Percentiles rank a stretch among this genome's conserved stretches.
phyloP scores from a whole-genome alignment of 2,797 vertebrate species.

The Rhodeus uyekii region DNA sequence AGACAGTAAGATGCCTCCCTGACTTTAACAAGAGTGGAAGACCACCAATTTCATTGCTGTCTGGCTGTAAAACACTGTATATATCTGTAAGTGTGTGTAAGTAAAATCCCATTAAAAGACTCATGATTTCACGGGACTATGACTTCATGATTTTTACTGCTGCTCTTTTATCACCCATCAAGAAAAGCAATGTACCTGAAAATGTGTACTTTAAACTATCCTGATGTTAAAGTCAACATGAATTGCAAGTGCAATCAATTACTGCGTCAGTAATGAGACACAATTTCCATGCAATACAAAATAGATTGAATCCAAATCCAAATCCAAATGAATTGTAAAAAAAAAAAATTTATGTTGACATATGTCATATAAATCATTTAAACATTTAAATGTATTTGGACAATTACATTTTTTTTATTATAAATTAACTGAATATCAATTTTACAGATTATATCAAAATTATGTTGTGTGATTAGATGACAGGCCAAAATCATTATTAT shows the following conservation, averaged over 20 bases:
- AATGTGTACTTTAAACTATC: constrained; percentile 72
- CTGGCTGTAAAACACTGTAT: background rate
- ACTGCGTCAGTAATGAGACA: background rate
- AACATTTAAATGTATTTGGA: background rate
- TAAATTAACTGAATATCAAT: background rate
- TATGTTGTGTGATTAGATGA: background rate
- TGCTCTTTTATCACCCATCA: constrained; percentile 48
- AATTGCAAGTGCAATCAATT: background rate
- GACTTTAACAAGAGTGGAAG: constrained; percentile 18
- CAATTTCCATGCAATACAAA: background rate
- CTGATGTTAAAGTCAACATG: constrained; percentile 19
- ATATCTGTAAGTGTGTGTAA: constrained; percentile 1
- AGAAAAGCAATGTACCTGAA: constrained; percentile 71
- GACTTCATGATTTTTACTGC: constrained; percentile 36
- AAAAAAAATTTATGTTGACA: no score
- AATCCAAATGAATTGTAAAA: no score
- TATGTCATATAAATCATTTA: no score
- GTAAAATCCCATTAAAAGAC: constrained; percentile 1
- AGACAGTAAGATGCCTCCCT: constrained; percentile 2
- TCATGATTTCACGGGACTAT: background rate
- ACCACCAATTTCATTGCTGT: constrained; percentile 9
- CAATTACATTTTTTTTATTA: background rate
- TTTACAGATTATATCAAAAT: no score
- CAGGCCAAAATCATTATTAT: background rate
- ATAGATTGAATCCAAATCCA: no score